These are phyloP conservation scores for Hermaeophaga mercurialis DNA, from an alignment of 2,888 invertebrate species.

Conservation along the genomic window DNA sequence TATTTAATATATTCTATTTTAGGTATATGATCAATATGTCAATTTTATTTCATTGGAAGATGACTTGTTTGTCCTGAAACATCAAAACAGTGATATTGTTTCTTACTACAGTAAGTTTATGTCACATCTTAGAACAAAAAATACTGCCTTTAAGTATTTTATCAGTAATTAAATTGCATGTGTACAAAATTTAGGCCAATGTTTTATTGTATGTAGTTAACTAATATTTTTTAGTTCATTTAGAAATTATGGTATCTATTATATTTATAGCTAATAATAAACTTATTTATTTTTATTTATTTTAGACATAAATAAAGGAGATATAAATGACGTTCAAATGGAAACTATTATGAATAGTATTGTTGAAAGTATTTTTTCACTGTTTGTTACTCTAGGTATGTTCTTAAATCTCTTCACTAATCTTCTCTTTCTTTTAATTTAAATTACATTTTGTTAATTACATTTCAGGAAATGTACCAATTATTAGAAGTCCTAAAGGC, in stretches of 20 bases:
- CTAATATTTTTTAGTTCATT: too few species aligned
- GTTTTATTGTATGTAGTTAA: too few species aligned
- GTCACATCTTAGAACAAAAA: too few species aligned
- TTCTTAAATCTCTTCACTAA: too few species aligned
- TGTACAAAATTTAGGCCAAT: too few species aligned
- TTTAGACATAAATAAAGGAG: constrained; percentile 89
- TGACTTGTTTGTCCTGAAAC: constrained; percentile 92
- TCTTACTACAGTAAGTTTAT: constrained; percentile 84
- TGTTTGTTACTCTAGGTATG: constrained; percentile 93
- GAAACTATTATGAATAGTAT: constrained; percentile 91
- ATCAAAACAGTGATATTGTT: constrained; percentile 87
- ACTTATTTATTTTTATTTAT: constrained; percentile 31
- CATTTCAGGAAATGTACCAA: constrained; percentile 76
- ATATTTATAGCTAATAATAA: too few species aligned
- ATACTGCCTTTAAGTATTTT: background rate
- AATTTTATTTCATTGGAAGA: constrained; percentile 98
- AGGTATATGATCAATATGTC: constrained; percentile 96
- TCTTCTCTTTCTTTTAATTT: too few species aligned
- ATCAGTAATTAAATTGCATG: background rate
- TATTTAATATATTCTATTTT: constrained; percentile 35
- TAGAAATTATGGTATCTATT: too few species aligned
- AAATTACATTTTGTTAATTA: too few species aligned
- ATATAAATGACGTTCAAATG: constrained; percentile 95
- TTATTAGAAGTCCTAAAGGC: constrained; percentile 89
- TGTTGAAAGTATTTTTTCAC: constrained; percentile 95